A percentile compares a stretch with the other conserved stretches of the same genome.
phyloP scores from a whole-genome alignment of 2,888 invertebrate genomes.

The Plusia festucae region DNA sequence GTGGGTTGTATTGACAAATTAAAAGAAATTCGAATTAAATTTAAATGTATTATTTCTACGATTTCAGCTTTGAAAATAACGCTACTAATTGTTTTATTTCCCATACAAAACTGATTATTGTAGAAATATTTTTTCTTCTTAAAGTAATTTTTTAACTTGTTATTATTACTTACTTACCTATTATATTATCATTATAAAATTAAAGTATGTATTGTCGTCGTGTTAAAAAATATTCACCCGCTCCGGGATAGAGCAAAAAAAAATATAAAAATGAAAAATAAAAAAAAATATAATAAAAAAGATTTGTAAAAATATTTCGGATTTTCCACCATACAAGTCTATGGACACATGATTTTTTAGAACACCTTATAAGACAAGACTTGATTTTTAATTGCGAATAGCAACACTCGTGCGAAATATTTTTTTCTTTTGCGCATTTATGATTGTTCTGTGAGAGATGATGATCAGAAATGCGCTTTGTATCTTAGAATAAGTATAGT shows the following conservation, averaged over 20 bases:
- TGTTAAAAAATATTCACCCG: conserved; percentile 77
- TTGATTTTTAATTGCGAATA: conserved; percentile 22
- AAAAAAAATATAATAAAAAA: conserved; percentile 61
- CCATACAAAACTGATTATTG: conserved; percentile 70
- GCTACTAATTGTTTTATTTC: conserved; percentile 57
- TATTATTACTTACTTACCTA: conserved; percentile 70
- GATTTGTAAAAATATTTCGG: conserved; percentile 76
- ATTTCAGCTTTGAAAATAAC: conserved; percentile 76
- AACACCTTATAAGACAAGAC: conserved; percentile 43
- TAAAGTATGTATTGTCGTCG: conserved; percentile 81
- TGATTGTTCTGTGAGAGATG: conserved; percentile 37
- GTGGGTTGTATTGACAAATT: conserved; percentile 15
- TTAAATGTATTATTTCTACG: conserved; percentile 68
- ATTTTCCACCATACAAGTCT: conserved; percentile 59
- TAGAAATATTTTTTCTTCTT: conserved; percentile 64
- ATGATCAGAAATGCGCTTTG: conserved; percentile 20
- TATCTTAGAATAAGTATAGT: conserved; percentile 50
- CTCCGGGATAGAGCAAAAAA: conserved; percentile 83
- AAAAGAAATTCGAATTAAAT: conserved; percentile 60
- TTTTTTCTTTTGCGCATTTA: conserved; percentile 42
- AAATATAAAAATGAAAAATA: conserved; percentile 59
- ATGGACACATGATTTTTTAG: conserved; percentile 19
- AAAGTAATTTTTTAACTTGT: conserved; percentile 63
- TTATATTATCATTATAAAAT: conserved; percentile 55
- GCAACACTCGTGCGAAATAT: conserved; percentile 49